Percentiles rank a stretch among this genome's conserved stretches.
Evolutionary conservation across 2,888 invertebrate genomes (phyloP).

Genomic region (Diplazon laetatorius): DNA sequence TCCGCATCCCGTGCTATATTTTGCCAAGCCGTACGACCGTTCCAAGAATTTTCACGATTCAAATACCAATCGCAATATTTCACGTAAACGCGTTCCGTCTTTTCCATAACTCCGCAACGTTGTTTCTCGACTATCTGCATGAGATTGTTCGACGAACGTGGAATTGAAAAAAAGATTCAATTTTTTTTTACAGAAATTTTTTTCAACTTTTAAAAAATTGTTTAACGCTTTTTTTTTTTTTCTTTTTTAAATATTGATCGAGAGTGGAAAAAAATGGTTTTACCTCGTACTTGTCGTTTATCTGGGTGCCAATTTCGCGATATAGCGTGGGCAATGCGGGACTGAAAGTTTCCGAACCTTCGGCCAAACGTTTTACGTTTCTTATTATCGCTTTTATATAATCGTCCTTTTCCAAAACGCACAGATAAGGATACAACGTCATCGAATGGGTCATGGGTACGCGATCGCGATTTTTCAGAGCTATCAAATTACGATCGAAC

Average conservation of each 20-base stretch:
- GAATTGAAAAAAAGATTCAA: no score
- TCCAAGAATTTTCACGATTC: constrained; percentile 78
- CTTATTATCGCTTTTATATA: constrained; percentile 87
- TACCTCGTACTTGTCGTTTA: constrained; percentile 76
- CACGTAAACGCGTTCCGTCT: constrained; percentile 86
- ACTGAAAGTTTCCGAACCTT: constrained; percentile 92
- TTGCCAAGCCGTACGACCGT: constrained; percentile 89
- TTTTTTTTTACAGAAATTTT: no score
- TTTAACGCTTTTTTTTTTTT: not conserved
- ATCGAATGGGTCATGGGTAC: constrained; percentile 84
- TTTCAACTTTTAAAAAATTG: no score
- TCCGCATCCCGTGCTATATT: constrained; percentile 83
- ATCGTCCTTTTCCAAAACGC: constrained; percentile 84
- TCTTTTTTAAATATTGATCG: not conserved
- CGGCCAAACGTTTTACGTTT: constrained; percentile 88
- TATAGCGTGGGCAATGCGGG: constrained; percentile 87
- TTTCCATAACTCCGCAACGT: constrained; percentile 87
- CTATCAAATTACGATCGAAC: constrained; percentile 88
- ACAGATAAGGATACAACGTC: constrained; percentile 89
- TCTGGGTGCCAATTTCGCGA: constrained; percentile 85
- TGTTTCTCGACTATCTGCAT: constrained; percentile 87
- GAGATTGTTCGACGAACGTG: not conserved
- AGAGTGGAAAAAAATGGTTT: not conserved
- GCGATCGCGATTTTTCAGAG: constrained; percentile 84
- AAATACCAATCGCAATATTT: constrained; percentile 88